Conservation (phyloP, 2,888 invertebrate species). For the Hoplodrina ambigua region DNA sequence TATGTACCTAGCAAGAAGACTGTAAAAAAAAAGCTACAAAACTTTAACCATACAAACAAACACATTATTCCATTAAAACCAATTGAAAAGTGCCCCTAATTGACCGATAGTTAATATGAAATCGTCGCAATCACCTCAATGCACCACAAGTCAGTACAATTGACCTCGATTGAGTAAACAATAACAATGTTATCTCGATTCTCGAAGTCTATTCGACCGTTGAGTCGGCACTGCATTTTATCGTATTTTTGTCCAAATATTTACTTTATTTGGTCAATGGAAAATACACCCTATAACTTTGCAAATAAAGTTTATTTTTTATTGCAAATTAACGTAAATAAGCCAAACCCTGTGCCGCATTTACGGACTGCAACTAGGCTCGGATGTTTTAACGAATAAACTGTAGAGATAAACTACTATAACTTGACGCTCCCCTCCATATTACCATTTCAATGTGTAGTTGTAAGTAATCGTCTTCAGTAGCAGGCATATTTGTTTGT, state of each 20-base stretch:
- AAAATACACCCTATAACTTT: background rate
- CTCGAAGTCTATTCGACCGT: constrained; percentile 18
- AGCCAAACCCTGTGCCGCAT: background rate
- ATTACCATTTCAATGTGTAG: too few relatives aligned
- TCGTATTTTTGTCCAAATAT: constrained; percentile 14
- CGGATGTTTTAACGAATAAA: too few relatives aligned
- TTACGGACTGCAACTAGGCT: constrained; percentile 28
- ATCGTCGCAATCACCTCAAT: constrained; percentile 31
- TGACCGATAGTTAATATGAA: constrained; percentile 16
- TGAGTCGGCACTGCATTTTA: constrained; percentile 5
- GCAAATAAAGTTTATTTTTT: background rate
- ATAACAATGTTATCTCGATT: constrained; percentile 31
- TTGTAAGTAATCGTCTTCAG: too few relatives aligned
- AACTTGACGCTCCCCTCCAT: too few relatives aligned
- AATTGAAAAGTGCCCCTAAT: constrained; percentile 46
- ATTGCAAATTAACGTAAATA: background rate
- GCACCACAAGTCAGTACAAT: constrained; percentile 34
- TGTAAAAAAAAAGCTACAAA: too few relatives aligned
- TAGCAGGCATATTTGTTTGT: too few relatives aligned
- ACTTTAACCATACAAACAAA: too few relatives aligned
- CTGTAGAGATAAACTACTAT: too few relatives aligned
- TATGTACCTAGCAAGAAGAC: too few relatives aligned
- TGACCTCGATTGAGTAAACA: constrained; percentile 52
- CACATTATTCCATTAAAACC: constrained; percentile 18
- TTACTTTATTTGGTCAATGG: background rate